Evolutionary conservation across 2,888 invertebrate genomes (phyloP), one percentile per base, ranked within the genome.

Genomic region (Chymomyza fuscimana): DNA sequence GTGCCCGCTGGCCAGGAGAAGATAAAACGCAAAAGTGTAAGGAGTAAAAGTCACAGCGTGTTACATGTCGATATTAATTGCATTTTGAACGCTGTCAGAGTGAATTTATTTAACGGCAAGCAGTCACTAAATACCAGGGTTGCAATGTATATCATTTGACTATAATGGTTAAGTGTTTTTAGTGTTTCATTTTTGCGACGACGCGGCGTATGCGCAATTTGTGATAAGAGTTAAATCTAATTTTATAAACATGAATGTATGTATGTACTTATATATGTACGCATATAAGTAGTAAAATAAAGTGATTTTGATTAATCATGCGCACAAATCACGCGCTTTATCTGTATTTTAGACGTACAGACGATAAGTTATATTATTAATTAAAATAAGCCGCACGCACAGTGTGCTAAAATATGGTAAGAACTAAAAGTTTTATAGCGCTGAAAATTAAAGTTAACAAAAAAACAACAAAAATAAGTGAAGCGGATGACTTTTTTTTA

Each of bases 41-140:
- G 19, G 19, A 25, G 25, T 19, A 59, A 51, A 54, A 66, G 22
- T 25, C 36, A 12, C 67, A 65, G 69, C 73, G 71, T 70, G 68
- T 72, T 74, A 72, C 79, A 76, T 40, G 78, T 52, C 72, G 65
- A 72, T 77, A 70, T 70, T 65, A 77, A 80, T 79, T 70, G 73
- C 78, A 73, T 69, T 73, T 71, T 67, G 60, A 63, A 54, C 36
- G 65, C 77, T 70, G 69, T 77, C 78, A 78, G 80, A 80, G 68
- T 67, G 66, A 70, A 67, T 73, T 72, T 72, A 70, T 65, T 78
- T 73, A 70, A 63, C 63, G 63, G 61, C 51, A 5, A 54, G 19
- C 4, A 54, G 40, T 12, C 40, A 46, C 32, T 32, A 32, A 40
- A 40, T 0, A 40, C 40, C 40, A 46, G 12, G 12, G 40, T 12